Base-by-base conservation (phyloP, 2,888 invertebrate species). In the Drosophila subsilvestris region DNA sequence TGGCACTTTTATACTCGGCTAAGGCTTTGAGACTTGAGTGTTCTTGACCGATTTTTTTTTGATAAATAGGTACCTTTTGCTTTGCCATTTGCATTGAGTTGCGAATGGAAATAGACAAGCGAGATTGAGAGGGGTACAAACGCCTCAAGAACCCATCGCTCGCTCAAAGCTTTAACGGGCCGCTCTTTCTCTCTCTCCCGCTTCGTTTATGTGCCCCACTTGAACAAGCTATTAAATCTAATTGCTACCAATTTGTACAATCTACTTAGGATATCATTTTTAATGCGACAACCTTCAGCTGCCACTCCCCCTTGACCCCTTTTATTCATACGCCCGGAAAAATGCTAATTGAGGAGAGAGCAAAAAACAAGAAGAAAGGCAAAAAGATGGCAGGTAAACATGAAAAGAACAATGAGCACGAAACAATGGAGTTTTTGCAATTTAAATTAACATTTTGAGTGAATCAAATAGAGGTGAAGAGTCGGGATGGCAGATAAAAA, bases 211-310 rank as follows among this genome's bases (percentile, higher is more conserved):
- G 69, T 27, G 22, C 57, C 61, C 81, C 54, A 61, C 72, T 82
- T 78, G 79, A 63, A 65, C 66, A 63, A 37, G 78, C 83, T 72
- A 84, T 84, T 84, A 86, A 84, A 84, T 84, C 79, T 84, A 84
- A 84, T 84, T 86, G 87, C 71, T 68, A 75, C 82, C 82, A 71
- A 86, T 84, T 86, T 84, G 87, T 76, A 75, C 82, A 79, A 86
- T 84, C 82, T 86, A 84, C 87, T 86, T 84, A 75, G 82, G 66
- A 79, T 84, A 84, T 84, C 87, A 84, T 86, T 81, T 84, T 81
- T 74, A 84, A 84, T 86, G 86, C 68, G 70, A 75, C 74, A 58
- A 72, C 44, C 57, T 6, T 12, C 10, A 17, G 1, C 29, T 22
- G 2, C 29, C 48, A n/a, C 32, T 17, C 27, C 3, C 37, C 7